Evolutionary conservation across 2,797 vertebrate genomes (phyloP), one percentile per base, ranked within the genome.

Genomic region (Pyrocephalus nanus): DNA sequence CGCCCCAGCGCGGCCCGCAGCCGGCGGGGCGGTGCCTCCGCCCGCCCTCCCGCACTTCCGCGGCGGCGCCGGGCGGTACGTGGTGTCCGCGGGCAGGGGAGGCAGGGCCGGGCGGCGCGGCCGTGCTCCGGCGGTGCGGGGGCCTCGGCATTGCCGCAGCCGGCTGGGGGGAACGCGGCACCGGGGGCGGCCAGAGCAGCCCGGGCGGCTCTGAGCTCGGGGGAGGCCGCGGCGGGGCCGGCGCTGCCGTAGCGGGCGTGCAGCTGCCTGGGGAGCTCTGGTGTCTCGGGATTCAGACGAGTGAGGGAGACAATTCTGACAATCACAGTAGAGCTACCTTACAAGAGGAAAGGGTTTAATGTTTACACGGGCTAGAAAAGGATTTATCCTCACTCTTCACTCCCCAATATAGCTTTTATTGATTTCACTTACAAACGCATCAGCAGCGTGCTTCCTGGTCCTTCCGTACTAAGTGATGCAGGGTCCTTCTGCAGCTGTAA

Each of bases 281-380:
- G 5, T 4, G 0, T 14, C 8, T 18, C 1, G 1, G 0, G 60
- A 22, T 67, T 2, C 12, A 11, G 26, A 7, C 7, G 13, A 7
- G 20, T 3, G 7, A 1, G 18, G 57, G 61, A 51, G 65, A 19
- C 30, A 22, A 0, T 42, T 57, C 42, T 25, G 36, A 26, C 14
- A 17, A 19, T 38, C 34, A 2, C 3, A 60, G 22, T 6, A 48
- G 29, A 61, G 50, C 62, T 29, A 0, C 20, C 19, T 73, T 30
- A 4, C 12, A 1, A 5, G 32, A 48, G 65, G 29, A 47, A 8
- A 53, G 30, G 42, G 15, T 32, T 51, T n/a, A 26, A 3, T 42
- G 34, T 47, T 83, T 69, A 7, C 15, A 5, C 4, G 6, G 21
- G 15, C 45, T 69, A 32, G 48, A 43, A 58, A 10, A 0, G 2